phyloP scores from a whole-genome alignment of 2,888 invertebrate genomes.

The Nemotelus pantherinus region DNA sequence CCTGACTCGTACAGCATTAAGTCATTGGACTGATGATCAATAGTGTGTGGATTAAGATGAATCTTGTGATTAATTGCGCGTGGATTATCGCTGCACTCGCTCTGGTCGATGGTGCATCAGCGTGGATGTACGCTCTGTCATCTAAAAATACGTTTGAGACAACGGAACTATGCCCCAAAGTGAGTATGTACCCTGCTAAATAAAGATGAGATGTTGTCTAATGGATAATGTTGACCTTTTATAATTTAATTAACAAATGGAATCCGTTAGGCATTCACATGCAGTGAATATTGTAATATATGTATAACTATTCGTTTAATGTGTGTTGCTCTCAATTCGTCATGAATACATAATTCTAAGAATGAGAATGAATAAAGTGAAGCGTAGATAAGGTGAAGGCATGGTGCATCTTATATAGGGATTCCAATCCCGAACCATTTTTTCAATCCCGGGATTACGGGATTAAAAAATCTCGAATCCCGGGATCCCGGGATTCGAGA shows the following conservation, averaged over 20 bases:
- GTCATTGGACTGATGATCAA: slow-evolving; percentile 13
- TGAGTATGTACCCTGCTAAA: slow-evolving; percentile 43
- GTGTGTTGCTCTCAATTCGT: neutral
- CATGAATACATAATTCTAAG: neutral
- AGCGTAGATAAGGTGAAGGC: too few species aligned
- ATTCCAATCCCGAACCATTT: too few species aligned
- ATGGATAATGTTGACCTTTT: neutral
- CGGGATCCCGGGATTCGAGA: too few species aligned
- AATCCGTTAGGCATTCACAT: neutral
- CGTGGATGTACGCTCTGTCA: slow-evolving; percentile 52
- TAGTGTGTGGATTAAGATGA: slow-evolving; percentile 36
- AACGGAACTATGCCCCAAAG: slow-evolving; percentile 53
- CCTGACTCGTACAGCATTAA: neutral
- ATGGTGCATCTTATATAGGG: too few species aligned
- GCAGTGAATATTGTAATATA: too few species aligned
- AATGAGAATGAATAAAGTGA: neutral
- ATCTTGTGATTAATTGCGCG: neutral
- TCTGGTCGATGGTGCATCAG: slow-evolving; percentile 20
- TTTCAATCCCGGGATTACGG: too few species aligned
- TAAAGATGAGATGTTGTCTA: neutral
- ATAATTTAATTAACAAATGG: neutral
- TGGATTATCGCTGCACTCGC: slow-evolving; percentile 11
- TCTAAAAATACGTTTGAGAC: slow-evolving; percentile 51
- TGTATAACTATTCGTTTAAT: neutral
- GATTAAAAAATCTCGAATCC: too few species aligned